phyloP scores from a whole-genome alignment of 2,797 vertebrate species.

The Neosilurus mollespiculum region DNA sequence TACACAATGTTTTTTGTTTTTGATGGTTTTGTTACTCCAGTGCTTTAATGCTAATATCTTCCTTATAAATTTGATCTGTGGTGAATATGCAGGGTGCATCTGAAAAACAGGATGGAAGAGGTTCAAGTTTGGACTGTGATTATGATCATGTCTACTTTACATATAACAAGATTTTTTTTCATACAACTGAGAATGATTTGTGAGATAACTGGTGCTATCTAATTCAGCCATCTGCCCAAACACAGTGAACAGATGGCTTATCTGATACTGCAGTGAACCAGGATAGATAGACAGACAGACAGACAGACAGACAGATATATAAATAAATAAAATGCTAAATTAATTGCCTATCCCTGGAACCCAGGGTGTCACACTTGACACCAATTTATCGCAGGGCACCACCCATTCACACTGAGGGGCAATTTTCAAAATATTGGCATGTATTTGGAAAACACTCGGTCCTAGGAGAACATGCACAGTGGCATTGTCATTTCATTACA shows the following conservation, averaged over 20 bases:
- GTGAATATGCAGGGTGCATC: not conserved
- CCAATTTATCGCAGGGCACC: not conserved
- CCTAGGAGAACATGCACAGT: no score
- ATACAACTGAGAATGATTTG: slow-evolving; percentile 51
- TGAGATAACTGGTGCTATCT: slow-evolving; percentile 62
- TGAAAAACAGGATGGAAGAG: not conserved
- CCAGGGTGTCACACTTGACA: not conserved
- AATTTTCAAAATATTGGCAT: not conserved
- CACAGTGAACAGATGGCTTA: slow-evolving; percentile 54
- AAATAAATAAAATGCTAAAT: no score
- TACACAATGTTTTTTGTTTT: not conserved
- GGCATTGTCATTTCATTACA: not conserved
- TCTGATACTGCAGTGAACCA: slow-evolving; percentile 50
- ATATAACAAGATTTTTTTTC: not conserved
- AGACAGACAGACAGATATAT: not conserved
- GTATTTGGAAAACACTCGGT: not conserved
- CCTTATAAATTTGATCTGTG: not conserved
- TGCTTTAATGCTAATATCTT: not conserved
- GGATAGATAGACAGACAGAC: slow-evolving; percentile 23
- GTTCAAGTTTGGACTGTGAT: not conserved
- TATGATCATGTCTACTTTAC: not conserved
- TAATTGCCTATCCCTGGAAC: not conserved
- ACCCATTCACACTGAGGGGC: not conserved
- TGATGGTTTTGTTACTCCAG: not conserved
- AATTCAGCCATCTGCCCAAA: slow-evolving; percentile 64